A percentile compares a stretch with the other conserved stretches of the same genome.
phyloP scores from a whole-genome alignment of 2,888 invertebrate genomes.

The Oscheius sp. region DNA sequence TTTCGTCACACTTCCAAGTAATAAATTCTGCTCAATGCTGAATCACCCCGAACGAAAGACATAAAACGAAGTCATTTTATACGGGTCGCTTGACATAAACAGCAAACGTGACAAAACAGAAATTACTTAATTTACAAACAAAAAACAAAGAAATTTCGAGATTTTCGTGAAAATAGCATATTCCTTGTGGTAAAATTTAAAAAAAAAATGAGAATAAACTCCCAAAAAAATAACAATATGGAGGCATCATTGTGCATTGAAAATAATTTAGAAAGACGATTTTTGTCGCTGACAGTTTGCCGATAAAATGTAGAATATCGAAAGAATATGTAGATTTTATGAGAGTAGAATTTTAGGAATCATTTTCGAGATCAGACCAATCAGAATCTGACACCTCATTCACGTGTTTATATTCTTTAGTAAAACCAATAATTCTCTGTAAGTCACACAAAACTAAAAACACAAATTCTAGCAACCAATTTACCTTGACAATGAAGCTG shows the following conservation, averaged over 20 bases:
- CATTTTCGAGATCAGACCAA: constrained; percentile 10
- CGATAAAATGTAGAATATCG: constrained; percentile 10
- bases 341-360: background rate
- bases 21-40: background rate
- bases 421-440: background rate
- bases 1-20: background rate
- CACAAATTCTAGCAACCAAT: constrained; percentile 31
- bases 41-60: background rate
- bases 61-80: background rate
- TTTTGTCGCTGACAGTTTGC: no score
- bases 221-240: no score
- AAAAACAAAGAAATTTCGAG: no score
- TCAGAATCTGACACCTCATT: constrained; percentile 1
- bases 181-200: no score
- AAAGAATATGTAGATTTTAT: background rate
- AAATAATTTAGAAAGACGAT: no score
- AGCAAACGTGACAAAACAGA: no score
- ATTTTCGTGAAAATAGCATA: no score
- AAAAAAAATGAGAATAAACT: no score
- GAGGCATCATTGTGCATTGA: no score
- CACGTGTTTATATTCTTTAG: constrained; percentile 4
- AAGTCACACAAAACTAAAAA: constrained; percentile 14
- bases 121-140: background rate
- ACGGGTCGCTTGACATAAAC: background rate
- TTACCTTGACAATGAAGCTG: constrained; percentile 91